Percentiles rank a stretch among this genome's conserved stretches.
These are phyloP conservation scores for Psix sp. DNA, from an alignment of 1,140 invertebrate species.

Conservation along the genomic window DNA sequence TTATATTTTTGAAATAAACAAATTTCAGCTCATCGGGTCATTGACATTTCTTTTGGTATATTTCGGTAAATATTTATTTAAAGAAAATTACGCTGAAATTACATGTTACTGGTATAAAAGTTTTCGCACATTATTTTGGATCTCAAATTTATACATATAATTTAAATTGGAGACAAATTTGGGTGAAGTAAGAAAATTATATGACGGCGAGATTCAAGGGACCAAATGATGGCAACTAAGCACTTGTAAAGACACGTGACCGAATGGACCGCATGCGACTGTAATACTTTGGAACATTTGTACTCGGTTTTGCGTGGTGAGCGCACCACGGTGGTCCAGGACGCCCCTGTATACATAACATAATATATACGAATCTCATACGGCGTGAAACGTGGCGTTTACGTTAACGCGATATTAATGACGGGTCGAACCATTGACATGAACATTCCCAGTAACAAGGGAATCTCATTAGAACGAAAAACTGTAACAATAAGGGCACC, in stretches of 20 bases:
- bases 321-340: conserved; percentile 35
- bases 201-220: conserved; percentile 28
- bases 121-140: no score
- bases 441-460: conserved; percentile 50
- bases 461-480: conserved; percentile 44
- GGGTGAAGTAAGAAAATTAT: no score
- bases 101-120: no score
- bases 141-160: no score
- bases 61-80: no score
- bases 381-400: conserved; percentile 58
- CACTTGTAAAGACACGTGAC: conserved; percentile 70
- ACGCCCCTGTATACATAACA: conserved; percentile 35
- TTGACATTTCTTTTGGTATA: no score
- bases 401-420: conserved; percentile 57
- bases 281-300: conserved; percentile 67
- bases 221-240: conserved; percentile 68
- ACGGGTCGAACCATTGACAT: conserved; percentile 60
- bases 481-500: conserved; percentile 37
- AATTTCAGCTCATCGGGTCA: no score
- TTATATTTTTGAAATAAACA: no score
- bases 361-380: conserved; percentile 43
- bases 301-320: conserved; percentile 51
- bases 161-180: no score
- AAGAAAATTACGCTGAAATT: no score
- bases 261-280: conserved; percentile 64